Base-by-base conservation (phyloP, 2,113 vertebrate species). In the Pseudopodoces humilis region DNA sequence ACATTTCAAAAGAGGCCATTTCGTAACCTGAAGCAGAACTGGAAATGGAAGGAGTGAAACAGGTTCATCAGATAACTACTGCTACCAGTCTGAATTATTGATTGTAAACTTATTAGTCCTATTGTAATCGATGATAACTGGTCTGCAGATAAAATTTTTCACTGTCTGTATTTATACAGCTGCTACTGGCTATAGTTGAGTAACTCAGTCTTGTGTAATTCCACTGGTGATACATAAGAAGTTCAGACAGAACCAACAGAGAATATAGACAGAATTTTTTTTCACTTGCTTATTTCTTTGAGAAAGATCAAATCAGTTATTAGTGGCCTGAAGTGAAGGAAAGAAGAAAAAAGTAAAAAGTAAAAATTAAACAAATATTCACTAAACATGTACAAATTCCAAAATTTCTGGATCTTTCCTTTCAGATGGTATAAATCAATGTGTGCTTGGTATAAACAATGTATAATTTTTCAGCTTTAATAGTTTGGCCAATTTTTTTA, bases 121-220 rank as follows among this genome's bases (percentile, higher is more conserved):
- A 33, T 50, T 75, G 56, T 71, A 70, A 90, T 95, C 11, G 21
- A 76, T 91, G 80, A 69, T 44, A 89, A 76, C 23, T 11, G 18
- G 37, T 69, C 64, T 64, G 50, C 60, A 87, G 72, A 86, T 83
- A 95, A 83, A 53, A 25, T 59, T 77, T 90, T 76, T 94, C 43
- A n/a, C n/a, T 79, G 78, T 76, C 65, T 92, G 30, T 92, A 62
- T 91, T 95, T 94, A 79, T 82, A 88, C 87, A 95, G 84, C 75
- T 95, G 94, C 65, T 76, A 47, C 18, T 31, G 58, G 41, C 18
- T 55, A 4, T 8, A 80, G 30, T 59, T 88, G 83, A 76, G 84
- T 64, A 90, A 94, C 17, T 68, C 16, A 25, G 22, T 58, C 74
- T 94, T 95, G 43, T 75, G 70, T 41, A 95, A 94, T 92, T 87